Base-by-base conservation (phyloP, 2,888 invertebrate species). In the Nycteola revayana region DNA sequence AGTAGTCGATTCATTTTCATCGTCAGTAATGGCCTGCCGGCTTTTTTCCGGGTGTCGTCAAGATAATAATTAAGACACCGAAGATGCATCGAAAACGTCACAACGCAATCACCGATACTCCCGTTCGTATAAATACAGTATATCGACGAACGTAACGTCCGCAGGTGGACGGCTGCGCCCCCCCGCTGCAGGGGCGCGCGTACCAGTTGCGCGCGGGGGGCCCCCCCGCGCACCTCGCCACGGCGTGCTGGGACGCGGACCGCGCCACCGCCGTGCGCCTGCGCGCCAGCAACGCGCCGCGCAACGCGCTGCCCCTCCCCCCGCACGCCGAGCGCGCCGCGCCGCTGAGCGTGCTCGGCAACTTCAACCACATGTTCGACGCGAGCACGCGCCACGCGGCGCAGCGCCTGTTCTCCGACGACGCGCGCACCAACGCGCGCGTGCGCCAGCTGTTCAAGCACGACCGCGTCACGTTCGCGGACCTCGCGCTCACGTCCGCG, bases 281-380 rank as follows among this genome's bases (percentile, higher is more conserved):
- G 39, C 76, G 31, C 64, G 57, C 56, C 49, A 35, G 44, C 47
- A 37, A 25, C 53, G 68, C 71, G 36, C 54, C 64, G 22, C 49
- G 37, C 50, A 55, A 60, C 64, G 47, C 30, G 17, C 66, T 75
- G 38, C 34, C 34, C 10, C 44, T 70, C 47, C 36, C 64, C 18
- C 55, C 78, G 49, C 88, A 84, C 66, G 6, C 18, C 20, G 74
- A 77, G 21, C 41, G 9, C 32, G 24, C 46, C 47, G 57, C 66
- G 22, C 82, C 84, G 51, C 79, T 83, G 48, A 74, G 70, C 42
- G 57, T 89, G 42, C 71, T 89, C 50, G 87, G 85, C 55, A 86
- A 83, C 74, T 82, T 89, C 70, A 76, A 82, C 61, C 77, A 79
- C 50, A 83, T 87, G 87, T 84, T 88, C 69, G 88, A 87, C 70